Base-by-base conservation (phyloP, 2,113 vertebrate genomes). In the Bambusicola thoracicus region DNA sequence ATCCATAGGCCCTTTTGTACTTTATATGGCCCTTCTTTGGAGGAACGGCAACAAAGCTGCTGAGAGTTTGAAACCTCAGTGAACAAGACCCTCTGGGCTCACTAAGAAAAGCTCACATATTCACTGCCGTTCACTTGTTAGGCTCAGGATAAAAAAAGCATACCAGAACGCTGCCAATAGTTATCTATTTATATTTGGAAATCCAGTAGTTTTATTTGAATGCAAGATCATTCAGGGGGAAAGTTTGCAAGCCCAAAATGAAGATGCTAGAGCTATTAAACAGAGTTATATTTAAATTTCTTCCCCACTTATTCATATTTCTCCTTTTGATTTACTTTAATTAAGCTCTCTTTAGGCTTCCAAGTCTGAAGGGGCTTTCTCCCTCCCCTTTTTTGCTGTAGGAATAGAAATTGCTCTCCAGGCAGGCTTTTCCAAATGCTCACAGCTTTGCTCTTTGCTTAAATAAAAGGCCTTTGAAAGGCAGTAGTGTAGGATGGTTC, bases 101-200 rank as follows among this genome's bases (percentile, higher is more conserved):
- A 0, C 70, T 91, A 67, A 93, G 61, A 92, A 92, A 66, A 81
- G 22, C 56, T 95, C 73, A 69, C 19, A 66, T 32, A 48, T 49
- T 65, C 56, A 43, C 20, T 67, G 38, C 13, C 67, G 6, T 19
- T 94, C 43, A 69, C 36, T 79, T 36, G 32, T 59, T 89, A 34
- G 58, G 36, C 30, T 67, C 6, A 72, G 18, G 62, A 74, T 89
- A 65, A 79, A 86, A 89, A 84, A 12, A 74, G n/a, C 24, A 74
- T 63, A 77, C 29, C 40, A 94, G 40, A 90, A 87, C 4, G 5
- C 13, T 87, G 73, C 16, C 83, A 92, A 38, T 56, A 91, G 36
- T 94, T 95, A 69, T n/a, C 46, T 32, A 79, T 58, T 74, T 85
- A 51, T 73, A 41, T 89, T 79, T 95, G 14, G 66, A 94, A 91